A percentile compares a stretch with the other conserved stretches of the same genome.
These are phyloP conservation scores for Rhagoletis pomonella DNA, from an alignment of 1,140 invertebrate genomes.

Conservation along the genomic window DNA sequence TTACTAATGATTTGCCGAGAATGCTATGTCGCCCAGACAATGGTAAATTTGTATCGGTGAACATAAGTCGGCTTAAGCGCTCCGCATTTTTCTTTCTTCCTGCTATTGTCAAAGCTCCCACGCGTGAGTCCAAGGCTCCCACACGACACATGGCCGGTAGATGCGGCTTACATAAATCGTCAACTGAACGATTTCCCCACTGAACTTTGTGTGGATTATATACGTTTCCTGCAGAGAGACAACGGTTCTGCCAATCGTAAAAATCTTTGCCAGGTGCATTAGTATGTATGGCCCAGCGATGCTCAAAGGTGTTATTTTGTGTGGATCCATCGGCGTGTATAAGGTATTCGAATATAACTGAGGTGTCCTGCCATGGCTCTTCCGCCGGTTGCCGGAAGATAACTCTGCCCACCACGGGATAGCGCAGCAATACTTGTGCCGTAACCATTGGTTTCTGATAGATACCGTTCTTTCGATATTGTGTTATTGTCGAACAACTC, in stretches of 20 bases:
- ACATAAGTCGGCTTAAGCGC: constrained; percentile 82
- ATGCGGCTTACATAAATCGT: constrained; percentile 76
- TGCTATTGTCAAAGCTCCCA: constrained; percentile 83
- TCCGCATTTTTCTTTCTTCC: constrained; percentile 80
- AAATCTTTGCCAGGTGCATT: constrained; percentile 86
- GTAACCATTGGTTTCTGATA: constrained; percentile 84
- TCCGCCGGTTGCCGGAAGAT: constrained; percentile 88
- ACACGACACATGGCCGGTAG: constrained; percentile 79
- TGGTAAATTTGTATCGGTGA: constrained; percentile 86
- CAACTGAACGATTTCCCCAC: constrained; percentile 75
- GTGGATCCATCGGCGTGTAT: constrained; percentile 90
- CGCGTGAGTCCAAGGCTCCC: constrained; percentile 82
- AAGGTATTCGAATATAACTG: constrained; percentile 83
- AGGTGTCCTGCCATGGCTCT: constrained; percentile 88
- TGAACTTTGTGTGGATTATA: constrained; percentile 88
- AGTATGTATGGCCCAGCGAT: constrained; percentile 82
- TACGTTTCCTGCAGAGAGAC: constrained; percentile 85
- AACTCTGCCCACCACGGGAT: constrained; percentile 91
- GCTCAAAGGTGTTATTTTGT: constrained; percentile 85
- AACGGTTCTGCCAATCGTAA: constrained; percentile 91
- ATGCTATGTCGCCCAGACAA: constrained; percentile 85
- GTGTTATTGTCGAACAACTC: constrained; percentile 80
- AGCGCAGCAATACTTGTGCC: constrained; percentile 85
- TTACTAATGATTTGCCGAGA: constrained; percentile 88
- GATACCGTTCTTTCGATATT: constrained; percentile 80